Evolutionary conservation across 2,888 invertebrate genomes (phyloP).

Genomic region (Dicycla oo): DNA sequence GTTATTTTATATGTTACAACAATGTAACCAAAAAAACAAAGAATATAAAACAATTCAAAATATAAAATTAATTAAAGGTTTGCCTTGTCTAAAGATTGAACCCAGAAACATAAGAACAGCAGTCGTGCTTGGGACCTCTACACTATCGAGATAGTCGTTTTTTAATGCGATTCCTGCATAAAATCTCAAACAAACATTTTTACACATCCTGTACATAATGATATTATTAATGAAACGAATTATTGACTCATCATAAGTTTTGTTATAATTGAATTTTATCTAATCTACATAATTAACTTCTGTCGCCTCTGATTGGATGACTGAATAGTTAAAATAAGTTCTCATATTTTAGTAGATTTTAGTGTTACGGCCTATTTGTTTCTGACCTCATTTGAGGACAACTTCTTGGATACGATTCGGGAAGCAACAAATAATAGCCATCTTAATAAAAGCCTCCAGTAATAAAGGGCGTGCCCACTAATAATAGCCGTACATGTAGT

Average conservation of each 20-base stretch:
- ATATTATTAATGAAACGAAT: constrained; percentile 45
- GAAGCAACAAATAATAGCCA: background rate
- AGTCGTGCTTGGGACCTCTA: background rate
- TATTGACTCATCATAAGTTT: constrained; percentile 30
- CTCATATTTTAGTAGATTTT: background rate
- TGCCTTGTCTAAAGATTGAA: background rate
- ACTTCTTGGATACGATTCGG: background rate
- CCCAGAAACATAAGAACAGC: background rate
- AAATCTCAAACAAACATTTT: background rate
- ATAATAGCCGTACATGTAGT: too few relatives aligned
- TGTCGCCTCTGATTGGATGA: constrained; percentile 6
- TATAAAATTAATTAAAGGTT: background rate
- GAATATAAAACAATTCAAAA: too few relatives aligned
- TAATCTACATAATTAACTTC: constrained; percentile 51
- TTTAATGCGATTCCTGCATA: background rate
- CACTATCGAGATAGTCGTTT: background rate
- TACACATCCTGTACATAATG: background rate
- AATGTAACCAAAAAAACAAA: too few relatives aligned
- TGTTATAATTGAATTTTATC: constrained; percentile 51
- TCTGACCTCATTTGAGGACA: background rate
- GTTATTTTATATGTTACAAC: too few relatives aligned
- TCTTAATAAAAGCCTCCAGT: too few relatives aligned
- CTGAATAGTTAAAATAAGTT: constrained; percentile 19
- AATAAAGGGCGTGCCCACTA: too few relatives aligned
- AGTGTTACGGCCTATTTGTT: background rate